Conservation (phyloP, 1,140 invertebrate species). For the Calosoma granatense region DNA sequence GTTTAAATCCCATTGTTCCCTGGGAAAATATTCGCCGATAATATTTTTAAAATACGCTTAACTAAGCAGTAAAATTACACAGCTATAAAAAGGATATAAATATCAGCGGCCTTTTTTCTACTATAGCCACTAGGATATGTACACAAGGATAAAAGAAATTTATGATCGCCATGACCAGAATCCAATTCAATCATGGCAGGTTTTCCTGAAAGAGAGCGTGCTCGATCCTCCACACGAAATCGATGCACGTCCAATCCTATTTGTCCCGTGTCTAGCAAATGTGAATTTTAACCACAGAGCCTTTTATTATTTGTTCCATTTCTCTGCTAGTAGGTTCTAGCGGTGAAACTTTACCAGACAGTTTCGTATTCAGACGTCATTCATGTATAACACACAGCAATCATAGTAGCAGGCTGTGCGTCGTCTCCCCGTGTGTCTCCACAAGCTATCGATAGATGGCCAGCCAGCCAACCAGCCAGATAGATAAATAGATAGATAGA, state of each 20-base stretch:
- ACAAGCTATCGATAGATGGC: no score
- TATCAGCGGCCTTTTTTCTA: background rate
- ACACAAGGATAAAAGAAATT: slow-evolving; percentile 6
- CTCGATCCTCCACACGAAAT: background rate
- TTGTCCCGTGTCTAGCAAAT: slow-evolving; percentile 7
- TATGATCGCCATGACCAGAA: slow-evolving; percentile 5
- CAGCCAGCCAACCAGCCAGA: no score
- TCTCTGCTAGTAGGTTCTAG: background rate
- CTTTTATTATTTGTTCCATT: slow-evolving; percentile 6
- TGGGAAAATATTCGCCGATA: background rate
- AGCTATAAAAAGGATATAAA: slow-evolving; percentile 1
- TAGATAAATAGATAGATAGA: background rate
- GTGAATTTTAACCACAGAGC: slow-evolving; percentile 5
- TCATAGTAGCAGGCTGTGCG: no score
- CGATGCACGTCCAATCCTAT: slow-evolving; percentile 6
- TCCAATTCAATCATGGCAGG: slow-evolving; percentile 2
- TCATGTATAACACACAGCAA: no score
- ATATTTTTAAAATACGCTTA: slow-evolving; percentile 6
- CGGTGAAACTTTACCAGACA: background rate
- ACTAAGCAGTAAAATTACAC: slow-evolving; percentile 6
- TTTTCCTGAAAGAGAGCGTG: background rate
- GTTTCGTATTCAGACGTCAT: no score
- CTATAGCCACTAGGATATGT: background rate
- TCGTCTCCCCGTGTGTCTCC: no score
- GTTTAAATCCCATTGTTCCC: background rate